Base-by-base conservation (phyloP, 2,113 vertebrate genomes). In the Tragelaphus buxtoni region DNA sequence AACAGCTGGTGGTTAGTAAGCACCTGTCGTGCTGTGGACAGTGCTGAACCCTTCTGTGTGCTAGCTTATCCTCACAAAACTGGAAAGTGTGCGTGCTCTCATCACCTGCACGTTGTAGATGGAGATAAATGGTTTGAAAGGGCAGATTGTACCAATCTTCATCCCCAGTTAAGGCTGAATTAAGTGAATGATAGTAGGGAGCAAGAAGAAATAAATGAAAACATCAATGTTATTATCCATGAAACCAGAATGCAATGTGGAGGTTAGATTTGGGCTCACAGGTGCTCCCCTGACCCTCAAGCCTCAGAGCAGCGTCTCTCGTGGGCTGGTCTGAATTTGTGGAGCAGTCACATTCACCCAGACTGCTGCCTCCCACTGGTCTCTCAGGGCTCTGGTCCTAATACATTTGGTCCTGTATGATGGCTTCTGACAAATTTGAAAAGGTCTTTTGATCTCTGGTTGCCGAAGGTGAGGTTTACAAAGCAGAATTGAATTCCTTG, bases 121-220 rank as follows among this genome's bases (percentile, higher is more conserved):
- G 72, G 58, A 60, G 35, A 55, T 49, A 55, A 82, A 30, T 61
- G 42, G 18, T 65, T 77, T 82, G 74, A 65, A 69, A 74, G 94
- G 32, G 13, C 16, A 18, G 60, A 77, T 35, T 17, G 4, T 47
- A 85, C 18, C 35, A 28, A 56, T 65, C 55, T 51, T 69, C 18
- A 3, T 45, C 24, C 26, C 42, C 26, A 39, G 8, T 28, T 60
- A 72, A 77, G 63, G n/a, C 16, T 17, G 56, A 83, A 69, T 81
- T 39, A 60, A 87, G 30, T 47, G 85, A 61, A 51, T 56, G 5
- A 13, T 53, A 77, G 30, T 32, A 53, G 51, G 58, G 77, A 80
- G 69, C 11, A 60, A 83, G 88, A 96, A 90, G 83, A 88, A 84
- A 79, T 58, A 85, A 80, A 60, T 63, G 90, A 93, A 86, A 90